Evolutionary conservation across 2,797 vertebrate genomes (phyloP).

Genomic region (Erpetoichthys calabaricus): DNA sequence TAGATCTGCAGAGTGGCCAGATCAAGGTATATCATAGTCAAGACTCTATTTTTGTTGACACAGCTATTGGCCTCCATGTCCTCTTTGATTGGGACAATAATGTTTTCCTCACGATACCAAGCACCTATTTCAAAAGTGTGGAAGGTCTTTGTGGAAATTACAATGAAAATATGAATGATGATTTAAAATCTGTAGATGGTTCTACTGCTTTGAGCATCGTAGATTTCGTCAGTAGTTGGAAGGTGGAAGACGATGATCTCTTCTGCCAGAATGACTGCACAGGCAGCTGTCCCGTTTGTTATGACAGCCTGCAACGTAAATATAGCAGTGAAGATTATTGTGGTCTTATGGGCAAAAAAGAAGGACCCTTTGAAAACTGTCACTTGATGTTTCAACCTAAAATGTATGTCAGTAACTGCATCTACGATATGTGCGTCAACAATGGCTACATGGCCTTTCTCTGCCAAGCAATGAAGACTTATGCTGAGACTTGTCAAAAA

Average conservation of each 20-base stretch:
- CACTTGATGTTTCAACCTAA: constrained; percentile 17
- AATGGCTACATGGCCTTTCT: constrained; percentile 35
- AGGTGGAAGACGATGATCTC: constrained; percentile 15
- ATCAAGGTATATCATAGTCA: constrained; percentile 39
- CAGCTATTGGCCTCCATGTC: constrained; percentile 45
- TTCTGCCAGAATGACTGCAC: constrained; percentile 28
- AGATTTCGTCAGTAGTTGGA: constrained; percentile 35
- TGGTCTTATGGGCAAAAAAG: constrained; percentile 7
- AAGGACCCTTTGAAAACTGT: constrained; percentile 36
- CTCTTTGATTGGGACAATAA: constrained; percentile 53
- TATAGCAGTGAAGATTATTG: constrained; percentile 3
- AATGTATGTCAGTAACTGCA: constrained; percentile 30
- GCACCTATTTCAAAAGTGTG: constrained; percentile 28
- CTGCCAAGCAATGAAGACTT: constrained; percentile 35
- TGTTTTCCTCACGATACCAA: constrained; percentile 40
- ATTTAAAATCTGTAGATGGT: background rate
- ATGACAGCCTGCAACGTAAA: accelerated
- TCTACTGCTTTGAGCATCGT: accelerated
- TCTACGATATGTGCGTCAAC: constrained; percentile 37
- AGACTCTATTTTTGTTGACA: constrained; percentile 23
- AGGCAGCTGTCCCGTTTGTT: constrained; percentile 17
- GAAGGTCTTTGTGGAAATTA: constrained; percentile 61
- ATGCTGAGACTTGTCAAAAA: constrained; percentile 40
- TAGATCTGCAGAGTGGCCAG: constrained; percentile 28
- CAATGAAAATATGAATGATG: constrained; percentile 30